These are phyloP conservation scores for Pseudotriccus pelzelni DNA, from an alignment of 2,797 vertebrate species.

Conservation along the genomic window DNA sequence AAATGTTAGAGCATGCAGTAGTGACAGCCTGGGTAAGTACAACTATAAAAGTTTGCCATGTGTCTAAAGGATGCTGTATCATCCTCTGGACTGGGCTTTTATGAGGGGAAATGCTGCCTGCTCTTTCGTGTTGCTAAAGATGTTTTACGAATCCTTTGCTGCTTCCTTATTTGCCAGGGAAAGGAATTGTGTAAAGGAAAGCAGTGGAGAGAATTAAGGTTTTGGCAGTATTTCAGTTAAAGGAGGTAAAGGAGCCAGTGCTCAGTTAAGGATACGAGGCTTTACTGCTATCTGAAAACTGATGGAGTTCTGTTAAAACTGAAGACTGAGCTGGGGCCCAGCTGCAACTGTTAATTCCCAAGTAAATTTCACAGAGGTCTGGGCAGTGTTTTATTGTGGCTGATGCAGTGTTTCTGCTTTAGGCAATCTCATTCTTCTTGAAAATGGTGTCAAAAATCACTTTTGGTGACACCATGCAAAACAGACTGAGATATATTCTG, in stretches of 20 bases:
- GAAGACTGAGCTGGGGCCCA: neutral
- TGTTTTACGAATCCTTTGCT: neutral
- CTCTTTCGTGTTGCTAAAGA: neutral
- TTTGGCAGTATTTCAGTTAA: neutral
- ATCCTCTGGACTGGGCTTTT: neutral
- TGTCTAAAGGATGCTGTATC: neutral
- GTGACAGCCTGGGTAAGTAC: neutral
- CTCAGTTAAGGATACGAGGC: neutral
- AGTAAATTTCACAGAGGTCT: neutral
- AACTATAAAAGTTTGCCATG: neutral
- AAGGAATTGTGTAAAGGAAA: neutral
- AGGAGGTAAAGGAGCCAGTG: neutral
- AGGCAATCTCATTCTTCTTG: neutral
- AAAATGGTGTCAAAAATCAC: neutral
- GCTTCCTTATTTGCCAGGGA: neutral
- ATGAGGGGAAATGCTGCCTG: neutral
- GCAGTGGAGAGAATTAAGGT: neutral
- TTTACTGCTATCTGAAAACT: conserved; percentile 8
- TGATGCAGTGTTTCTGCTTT: neutral
- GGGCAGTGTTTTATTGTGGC: neutral
- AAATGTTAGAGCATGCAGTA: neutral
- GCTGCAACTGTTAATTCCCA: neutral
- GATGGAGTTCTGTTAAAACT: neutral
- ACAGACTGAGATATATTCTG: neutral
- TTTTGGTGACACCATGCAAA: neutral